phyloP scores from a whole-genome alignment of 1,140 invertebrate genomes.

The Zaprionus camerounensis region DNA sequence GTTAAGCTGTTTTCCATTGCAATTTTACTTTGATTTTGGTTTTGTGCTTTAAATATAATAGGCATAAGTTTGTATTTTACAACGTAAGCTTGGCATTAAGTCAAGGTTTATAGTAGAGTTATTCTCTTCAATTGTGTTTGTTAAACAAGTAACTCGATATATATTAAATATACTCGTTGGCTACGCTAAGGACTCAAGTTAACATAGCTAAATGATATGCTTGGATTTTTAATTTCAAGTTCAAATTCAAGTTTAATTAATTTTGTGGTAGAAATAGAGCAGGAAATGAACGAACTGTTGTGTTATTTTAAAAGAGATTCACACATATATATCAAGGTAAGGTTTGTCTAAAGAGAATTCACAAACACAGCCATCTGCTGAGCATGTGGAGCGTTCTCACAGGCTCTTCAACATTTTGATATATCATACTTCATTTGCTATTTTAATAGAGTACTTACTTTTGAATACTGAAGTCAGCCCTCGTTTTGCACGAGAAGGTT shows the following conservation, averaged over 20 bases:
- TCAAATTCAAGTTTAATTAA: constrained; percentile 2
- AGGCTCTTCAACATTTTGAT: constrained; percentile 7
- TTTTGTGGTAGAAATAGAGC: constrained; percentile 12
- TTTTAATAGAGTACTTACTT: constrained; percentile 25
- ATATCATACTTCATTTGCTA: constrained; percentile 1
- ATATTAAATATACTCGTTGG: constrained; percentile 32
- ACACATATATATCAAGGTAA: not conserved
- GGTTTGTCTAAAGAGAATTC: not conserved
- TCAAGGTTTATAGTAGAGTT: constrained; percentile 20
- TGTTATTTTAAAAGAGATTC: constrained; percentile 6
- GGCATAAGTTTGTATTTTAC: constrained; percentile 25
- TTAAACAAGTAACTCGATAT: constrained; percentile 44
- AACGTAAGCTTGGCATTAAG: constrained; percentile 19
- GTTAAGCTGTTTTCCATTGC: constrained; percentile 37
- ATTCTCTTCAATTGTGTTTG: constrained; percentile 21
- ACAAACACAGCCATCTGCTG: constrained; percentile 54
- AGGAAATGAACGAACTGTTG: constrained; percentile 8
- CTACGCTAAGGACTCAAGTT: constrained; percentile 30
- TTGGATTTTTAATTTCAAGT: constrained; percentile 16
- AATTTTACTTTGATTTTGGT: constrained; percentile 18
- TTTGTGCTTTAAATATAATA: constrained; percentile 16
- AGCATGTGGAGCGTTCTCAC: constrained; percentile 14
- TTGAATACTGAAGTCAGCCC: constrained; percentile 18
- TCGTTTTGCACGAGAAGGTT: not conserved
- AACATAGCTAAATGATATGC: constrained; percentile 66